These are phyloP conservation scores for Heliangelus exortis DNA, from an alignment of 2,797 vertebrate species.

Conservation along the genomic window DNA sequence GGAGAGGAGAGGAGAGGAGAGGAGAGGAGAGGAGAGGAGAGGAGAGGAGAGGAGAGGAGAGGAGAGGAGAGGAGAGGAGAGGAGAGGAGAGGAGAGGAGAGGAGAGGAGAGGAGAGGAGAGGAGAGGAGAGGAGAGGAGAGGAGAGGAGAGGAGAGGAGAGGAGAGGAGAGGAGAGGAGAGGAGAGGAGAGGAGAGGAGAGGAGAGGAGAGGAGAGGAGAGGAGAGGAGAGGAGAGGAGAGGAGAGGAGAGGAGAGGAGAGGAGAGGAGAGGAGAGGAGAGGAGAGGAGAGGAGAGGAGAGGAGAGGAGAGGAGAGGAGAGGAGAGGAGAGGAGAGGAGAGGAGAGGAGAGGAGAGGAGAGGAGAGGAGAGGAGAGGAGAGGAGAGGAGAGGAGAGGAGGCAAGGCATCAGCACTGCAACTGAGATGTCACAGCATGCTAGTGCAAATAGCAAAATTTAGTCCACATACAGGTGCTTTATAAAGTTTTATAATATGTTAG, in stretches of 20 bases:
- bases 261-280: background rate
- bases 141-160: background rate
- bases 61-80: too few species aligned
- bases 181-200: too few species aligned
- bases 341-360: background rate
- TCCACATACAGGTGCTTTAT: background rate
- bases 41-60: too few species aligned
- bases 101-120: too few species aligned
- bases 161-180: background rate
- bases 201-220: background rate
- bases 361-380: too few species aligned
- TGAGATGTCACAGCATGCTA: rapidly evolving
- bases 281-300: too few species aligned
- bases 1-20: background rate
- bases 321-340: background rate
- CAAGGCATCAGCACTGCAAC: background rate
- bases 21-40: background rate
- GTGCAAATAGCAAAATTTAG: background rate
- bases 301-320: background rate
- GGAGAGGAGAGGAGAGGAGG: too few species aligned
- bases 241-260: background rate
- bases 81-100: too few species aligned
- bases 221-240: background rate
- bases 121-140: too few species aligned
- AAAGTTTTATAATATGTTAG: background rate